phyloP scores from a whole-genome alignment of 2,888 invertebrate genomes.

The Plagodis pulveraria region DNA sequence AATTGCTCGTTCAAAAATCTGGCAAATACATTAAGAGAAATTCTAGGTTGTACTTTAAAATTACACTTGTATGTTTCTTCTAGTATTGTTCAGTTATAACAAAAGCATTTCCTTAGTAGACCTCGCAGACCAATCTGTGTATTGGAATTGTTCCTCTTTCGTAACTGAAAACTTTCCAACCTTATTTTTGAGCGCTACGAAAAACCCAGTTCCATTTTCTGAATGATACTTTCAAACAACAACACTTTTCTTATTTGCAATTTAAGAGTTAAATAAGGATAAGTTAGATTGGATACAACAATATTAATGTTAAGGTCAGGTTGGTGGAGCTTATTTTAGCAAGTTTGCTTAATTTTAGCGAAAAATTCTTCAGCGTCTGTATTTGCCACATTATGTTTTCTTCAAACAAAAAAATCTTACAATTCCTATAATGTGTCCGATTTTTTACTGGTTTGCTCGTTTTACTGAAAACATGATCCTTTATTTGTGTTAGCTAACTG shows the following conservation, averaged over 20 bases:
- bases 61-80: background rate
- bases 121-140: conserved; percentile 23
- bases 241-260: conserved; percentile 8
- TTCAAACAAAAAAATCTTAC: no score
- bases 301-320: background rate
- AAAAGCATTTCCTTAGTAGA: conserved; percentile 5
- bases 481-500: no score
- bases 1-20: no score
- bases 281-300: conserved; percentile 3
- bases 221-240: conserved; percentile 1
- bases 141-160: conserved; percentile 32
- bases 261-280: conserved; percentile 2
- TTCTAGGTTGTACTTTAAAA: background rate
- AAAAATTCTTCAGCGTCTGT: no score
- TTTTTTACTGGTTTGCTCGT: no score
- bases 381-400: no score
- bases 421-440: no score
- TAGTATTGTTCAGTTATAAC: background rate
- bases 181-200: conserved; percentile 7
- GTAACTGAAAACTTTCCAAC: conserved; percentile 18
- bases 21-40: no score
- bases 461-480: no score
- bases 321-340: background rate
- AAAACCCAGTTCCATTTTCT: conserved; percentile 16
- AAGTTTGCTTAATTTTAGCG: conserved; percentile 1